phyloP scores from a whole-genome alignment of 2,797 vertebrate species.

The Anguilla marmorata region DNA sequence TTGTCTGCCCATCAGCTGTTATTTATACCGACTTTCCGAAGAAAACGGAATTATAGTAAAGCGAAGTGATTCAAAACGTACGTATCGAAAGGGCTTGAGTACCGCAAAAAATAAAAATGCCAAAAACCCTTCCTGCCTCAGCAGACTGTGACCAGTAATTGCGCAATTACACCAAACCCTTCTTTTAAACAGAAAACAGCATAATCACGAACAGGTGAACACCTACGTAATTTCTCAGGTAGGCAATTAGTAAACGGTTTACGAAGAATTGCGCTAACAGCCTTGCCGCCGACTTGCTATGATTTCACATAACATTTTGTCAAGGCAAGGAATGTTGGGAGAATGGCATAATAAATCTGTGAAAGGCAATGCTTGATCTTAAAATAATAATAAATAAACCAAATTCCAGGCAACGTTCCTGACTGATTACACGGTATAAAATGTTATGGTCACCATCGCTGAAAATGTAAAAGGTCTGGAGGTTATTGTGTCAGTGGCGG shows the following conservation, averaged over 20 bases:
- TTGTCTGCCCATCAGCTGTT: not conserved
- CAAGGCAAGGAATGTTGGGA: not conserved
- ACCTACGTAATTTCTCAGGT: not conserved
- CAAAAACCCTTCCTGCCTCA: not conserved
- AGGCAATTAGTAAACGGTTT: not conserved
- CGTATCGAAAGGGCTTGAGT: not conserved
- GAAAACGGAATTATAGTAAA: not conserved
- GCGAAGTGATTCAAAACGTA: not conserved
- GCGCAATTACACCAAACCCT: not conserved
- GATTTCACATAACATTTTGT: not conserved
- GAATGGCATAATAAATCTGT: not conserved
- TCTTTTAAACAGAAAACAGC: not conserved
- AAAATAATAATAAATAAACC: not conserved
- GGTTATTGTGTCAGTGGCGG: not conserved
- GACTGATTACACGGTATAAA: not conserved
- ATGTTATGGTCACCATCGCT: not conserved
- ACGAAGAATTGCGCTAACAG: not conserved
- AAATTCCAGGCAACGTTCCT: not conserved
- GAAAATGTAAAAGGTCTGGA: not conserved
- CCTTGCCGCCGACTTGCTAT: not conserved
- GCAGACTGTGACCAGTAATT: not conserved
- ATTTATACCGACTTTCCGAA: not conserved
- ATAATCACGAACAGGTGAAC: slow-evolving; percentile 5
- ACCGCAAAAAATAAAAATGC: not conserved
- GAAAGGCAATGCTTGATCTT: not conserved